Evolutionary conservation across 2,888 invertebrate species (phyloP).

Genomic region (Emmelina monodactyla): DNA sequence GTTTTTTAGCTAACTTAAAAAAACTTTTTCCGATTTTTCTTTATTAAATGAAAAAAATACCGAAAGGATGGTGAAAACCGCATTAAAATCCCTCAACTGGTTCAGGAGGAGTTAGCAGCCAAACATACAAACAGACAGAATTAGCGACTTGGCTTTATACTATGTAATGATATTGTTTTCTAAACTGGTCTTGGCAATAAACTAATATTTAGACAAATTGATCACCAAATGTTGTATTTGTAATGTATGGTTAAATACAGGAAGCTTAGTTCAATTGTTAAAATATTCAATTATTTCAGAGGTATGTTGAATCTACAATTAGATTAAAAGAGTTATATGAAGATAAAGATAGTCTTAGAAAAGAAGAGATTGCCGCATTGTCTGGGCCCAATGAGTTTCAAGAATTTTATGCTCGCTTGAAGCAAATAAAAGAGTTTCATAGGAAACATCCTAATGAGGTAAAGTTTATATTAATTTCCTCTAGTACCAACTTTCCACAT

Average conservation of each 20-base stretch:
- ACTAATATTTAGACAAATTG: no score
- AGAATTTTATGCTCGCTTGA: conserved; percentile 94
- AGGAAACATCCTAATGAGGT: conserved; percentile 95
- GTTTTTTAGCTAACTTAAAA: no score
- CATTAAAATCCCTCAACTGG: no score
- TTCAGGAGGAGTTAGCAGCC: no score
- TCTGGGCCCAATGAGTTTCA: conserved; percentile 99
- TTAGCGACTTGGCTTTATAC: no score
- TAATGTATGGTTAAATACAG: background rate
- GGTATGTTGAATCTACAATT: conserved; percentile 77
- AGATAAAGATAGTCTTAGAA: conserved; percentile 94
- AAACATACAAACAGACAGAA: no score
- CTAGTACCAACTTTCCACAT: no score
- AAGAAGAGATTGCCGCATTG: conserved; percentile 92
- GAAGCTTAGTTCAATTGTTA: background rate
- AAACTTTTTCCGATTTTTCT: no score
- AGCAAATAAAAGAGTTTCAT: conserved; percentile 96
- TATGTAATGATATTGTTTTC: background rate
- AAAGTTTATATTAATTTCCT: no score
- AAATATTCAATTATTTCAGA: conserved; percentile 41
- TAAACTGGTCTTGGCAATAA: background rate
- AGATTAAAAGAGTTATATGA: conserved; percentile 92
- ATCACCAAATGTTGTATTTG: no score
- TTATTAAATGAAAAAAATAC: no score
- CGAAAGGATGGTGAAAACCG: no score